Evolutionary conservation across 2,888 invertebrate genomes (phyloP).

Genomic region (Dexiosoma caninum): DNA sequence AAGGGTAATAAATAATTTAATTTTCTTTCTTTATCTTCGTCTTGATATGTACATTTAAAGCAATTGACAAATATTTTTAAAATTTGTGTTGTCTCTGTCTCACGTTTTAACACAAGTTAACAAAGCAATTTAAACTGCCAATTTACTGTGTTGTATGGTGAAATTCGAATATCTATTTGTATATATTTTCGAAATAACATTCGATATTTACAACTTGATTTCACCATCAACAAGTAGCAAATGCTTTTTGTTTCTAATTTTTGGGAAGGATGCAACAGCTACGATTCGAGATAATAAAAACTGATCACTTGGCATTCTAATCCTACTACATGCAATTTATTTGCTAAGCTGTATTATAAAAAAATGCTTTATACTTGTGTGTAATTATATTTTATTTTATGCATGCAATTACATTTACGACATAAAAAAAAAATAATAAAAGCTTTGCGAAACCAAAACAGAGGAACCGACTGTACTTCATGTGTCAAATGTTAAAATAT

Average conservation of each 20-base stretch:
- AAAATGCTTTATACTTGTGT: constrained; percentile 17
- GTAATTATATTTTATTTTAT: neutral
- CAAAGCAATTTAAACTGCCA: constrained; percentile 8
- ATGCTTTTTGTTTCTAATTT: neutral
- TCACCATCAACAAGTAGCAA: neutral
- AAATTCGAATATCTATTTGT: constrained; percentile 26
- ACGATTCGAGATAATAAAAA: neutral
- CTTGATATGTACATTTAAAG: neutral
- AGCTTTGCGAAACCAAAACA: too few relatives aligned
- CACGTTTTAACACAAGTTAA: constrained; percentile 30
- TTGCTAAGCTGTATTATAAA: constrained; percentile 24
- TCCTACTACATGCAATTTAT: neutral
- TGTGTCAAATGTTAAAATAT: too few relatives aligned
- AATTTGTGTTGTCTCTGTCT: constrained; percentile 52
- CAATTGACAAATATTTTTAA: constrained; percentile 4
- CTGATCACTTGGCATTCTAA: neutral
- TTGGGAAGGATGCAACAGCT: neutral
- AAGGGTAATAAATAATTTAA: constrained; percentile 74
- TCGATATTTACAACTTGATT: neutral
- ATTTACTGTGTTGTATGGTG: constrained; percentile 28
- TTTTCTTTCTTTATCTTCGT: constrained; percentile 23
- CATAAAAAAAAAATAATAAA: neutral
- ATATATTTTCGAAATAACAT: neutral
- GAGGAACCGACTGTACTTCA: too few relatives aligned
- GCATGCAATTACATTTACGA: constrained; percentile 22